Percentiles rank a stretch among this genome's conserved stretches.
These are phyloP conservation scores for Pyrocoelia pectoralis DNA, from an alignment of 2,888 invertebrate species.

Conservation along the genomic window DNA sequence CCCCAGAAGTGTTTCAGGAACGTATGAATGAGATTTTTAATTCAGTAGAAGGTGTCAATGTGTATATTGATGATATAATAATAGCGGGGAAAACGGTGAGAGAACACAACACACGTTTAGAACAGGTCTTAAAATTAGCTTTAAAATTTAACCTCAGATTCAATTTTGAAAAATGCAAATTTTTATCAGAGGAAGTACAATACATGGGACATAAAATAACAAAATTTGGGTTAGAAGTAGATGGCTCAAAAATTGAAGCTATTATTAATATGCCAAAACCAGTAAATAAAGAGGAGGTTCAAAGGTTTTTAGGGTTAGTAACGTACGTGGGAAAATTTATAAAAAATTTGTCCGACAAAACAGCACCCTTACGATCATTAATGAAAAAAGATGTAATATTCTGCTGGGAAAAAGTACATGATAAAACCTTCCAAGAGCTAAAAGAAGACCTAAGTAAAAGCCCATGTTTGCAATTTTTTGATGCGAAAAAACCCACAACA, in stretches of 20 bases:
- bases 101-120: constrained; percentile 28
- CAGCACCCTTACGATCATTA: constrained; percentile 9
- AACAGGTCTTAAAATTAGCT: constrained; percentile 15
- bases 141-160: constrained; percentile 38
- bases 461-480: constrained; percentile 24
- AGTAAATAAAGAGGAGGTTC: constrained; percentile 22
- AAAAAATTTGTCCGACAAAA: constrained; percentile 1
- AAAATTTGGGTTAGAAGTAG: constrained; percentile 30
- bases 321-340: constrained; percentile 15
- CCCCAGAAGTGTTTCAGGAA: constrained; percentile 20
- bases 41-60: constrained; percentile 25
- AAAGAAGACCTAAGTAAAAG: constrained; percentile 27
- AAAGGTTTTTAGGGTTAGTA: constrained; percentile 10
- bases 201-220: constrained; percentile 46
- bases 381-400: constrained; percentile 8
- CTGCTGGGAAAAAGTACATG: constrained; percentile 3
- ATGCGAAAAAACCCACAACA: constrained; percentile 12
- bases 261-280: constrained; percentile 25
- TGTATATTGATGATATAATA: constrained; percentile 36
- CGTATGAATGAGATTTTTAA: constrained; percentile 33
- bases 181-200: constrained; percentile 38
- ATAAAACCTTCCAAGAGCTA: constrained; percentile 29
- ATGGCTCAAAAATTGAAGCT: constrained; percentile 25
- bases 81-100: constrained; percentile 20
- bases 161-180: constrained; percentile 45